Evolutionary conservation across 2,888 invertebrate genomes (phyloP), one percentile per base, ranked within the genome.

Genomic region (Phortica magna): DNA sequence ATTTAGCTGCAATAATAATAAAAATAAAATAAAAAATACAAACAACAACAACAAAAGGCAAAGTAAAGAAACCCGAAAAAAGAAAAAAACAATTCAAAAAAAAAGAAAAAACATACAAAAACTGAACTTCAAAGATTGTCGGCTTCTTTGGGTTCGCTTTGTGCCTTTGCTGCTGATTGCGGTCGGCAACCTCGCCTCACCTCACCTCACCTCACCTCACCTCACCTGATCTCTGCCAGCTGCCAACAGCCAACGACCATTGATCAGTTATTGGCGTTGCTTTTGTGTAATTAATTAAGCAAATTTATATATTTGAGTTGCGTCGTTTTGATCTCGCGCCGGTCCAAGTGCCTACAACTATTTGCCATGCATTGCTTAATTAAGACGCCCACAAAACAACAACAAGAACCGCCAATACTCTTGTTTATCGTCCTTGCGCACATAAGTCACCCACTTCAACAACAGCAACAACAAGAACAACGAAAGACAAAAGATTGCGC

Each of bases 231-330:
- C 87, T 9, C 14, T 6, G 17, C 10, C 43, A 43, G 59, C 19
- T 43, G 70, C 22, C 17, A 19, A 22, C 42, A 14, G 59, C 41
- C 59, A 48, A 48, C 43, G 82, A 79, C 53, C 79, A 80, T 82
- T 84, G 85, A 83, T 84, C 87, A 78, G 78, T 82, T 85, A 85
- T 85, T 85, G 85, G 55, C 31, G 12, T 71, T 71, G 67, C 55
- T 78, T 78, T 84, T 80, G 77, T 82, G 83, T 85, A 86, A 87
- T 86, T 86, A 86, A 87, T 86, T 86, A 87, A 84, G 82, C 83
- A 83, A 83, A 82, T 85, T 87, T 79, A 79, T 79, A 79, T 77
- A 77, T 72, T 71, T 61, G 61, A 61, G 55, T 14, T 53, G 70
- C 55, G 64, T 17, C 61, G 61, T 57, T 57, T 74, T 74, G 68